Evolutionary conservation across 2,797 vertebrate species (phyloP).

Genomic region (Emydoidea blandingii): DNA sequence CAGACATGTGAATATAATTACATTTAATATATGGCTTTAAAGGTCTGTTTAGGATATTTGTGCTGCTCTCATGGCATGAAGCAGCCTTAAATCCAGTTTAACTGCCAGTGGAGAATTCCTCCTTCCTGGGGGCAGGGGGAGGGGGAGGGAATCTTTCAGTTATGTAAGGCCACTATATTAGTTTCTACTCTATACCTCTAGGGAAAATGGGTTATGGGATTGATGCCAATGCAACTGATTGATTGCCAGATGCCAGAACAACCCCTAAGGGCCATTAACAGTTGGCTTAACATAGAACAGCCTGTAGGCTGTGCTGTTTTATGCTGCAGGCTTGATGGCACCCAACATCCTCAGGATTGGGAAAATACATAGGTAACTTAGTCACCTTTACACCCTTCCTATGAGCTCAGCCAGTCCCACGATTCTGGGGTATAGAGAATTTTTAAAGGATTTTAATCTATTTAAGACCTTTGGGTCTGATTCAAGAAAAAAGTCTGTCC

Average conservation of each 20-base stretch:
- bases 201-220: not conserved
- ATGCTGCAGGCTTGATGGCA: fast-evolving
- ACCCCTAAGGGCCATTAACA: not conserved
- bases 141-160: not conserved
- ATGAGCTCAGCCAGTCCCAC: not conserved
- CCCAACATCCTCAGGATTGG: fast-evolving
- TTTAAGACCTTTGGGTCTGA: not conserved
- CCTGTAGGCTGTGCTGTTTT: not conserved
- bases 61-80: constrained; percentile 50
- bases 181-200: not conserved
- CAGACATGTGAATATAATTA: constrained; percentile 21
- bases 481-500: not conserved
- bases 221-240: not conserved
- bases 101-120: not conserved
- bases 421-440: not conserved
- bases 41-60: constrained; percentile 3
- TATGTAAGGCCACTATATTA: not conserved
- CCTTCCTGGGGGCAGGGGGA: not conserved
- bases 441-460: not conserved
- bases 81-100: constrained; percentile 32
- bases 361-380: not conserved
- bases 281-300: not conserved
- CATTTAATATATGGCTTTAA: constrained; percentile 38
- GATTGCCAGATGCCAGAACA: not conserved
- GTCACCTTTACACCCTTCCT: not conserved